phyloP scores from a whole-genome alignment of 2,888 invertebrate species.

The Tortrix viridana region DNA sequence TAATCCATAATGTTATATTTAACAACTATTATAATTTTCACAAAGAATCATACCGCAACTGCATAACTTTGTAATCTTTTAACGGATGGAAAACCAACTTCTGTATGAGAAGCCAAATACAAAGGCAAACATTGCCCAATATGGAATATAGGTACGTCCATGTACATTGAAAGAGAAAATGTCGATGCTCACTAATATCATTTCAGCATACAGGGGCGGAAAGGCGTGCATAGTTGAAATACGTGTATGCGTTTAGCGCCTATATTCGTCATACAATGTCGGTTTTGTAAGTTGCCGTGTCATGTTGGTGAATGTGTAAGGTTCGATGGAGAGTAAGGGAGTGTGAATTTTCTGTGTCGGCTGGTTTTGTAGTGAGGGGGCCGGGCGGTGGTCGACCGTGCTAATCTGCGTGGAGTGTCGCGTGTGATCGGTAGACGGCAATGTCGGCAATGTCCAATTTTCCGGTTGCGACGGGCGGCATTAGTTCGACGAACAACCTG shows the following conservation, averaged over 20 bases:
- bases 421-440: conserved; percentile 79
- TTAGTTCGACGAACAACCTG: conserved; percentile 73
- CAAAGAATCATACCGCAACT: no score
- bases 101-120: background rate
- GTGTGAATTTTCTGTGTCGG: conserved; percentile 64
- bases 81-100: background rate
- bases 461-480: conserved; percentile 72
- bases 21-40: no score
- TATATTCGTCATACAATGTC: conserved; percentile 63
- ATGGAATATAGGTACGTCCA: conserved; percentile 15
- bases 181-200: conserved; percentile 63
- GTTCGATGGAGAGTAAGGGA: conserved; percentile 69
- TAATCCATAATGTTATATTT: no score
- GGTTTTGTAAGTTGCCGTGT: conserved; percentile 53
- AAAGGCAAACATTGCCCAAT: conserved; percentile 6
- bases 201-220: conserved; percentile 69
- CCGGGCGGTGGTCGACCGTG: conserved; percentile 71
- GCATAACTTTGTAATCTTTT: no score
- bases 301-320: conserved; percentile 50
- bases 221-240: conserved; percentile 66
- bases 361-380: conserved; percentile 55
- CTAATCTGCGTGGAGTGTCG: conserved; percentile 83
- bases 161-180: conserved; percentile 51
- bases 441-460: conserved; percentile 81
- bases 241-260: conserved; percentile 55